These are phyloP conservation scores for Hemiprocne comata DNA, from an alignment of 2,113 vertebrate genomes.

Conservation along the genomic window DNA sequence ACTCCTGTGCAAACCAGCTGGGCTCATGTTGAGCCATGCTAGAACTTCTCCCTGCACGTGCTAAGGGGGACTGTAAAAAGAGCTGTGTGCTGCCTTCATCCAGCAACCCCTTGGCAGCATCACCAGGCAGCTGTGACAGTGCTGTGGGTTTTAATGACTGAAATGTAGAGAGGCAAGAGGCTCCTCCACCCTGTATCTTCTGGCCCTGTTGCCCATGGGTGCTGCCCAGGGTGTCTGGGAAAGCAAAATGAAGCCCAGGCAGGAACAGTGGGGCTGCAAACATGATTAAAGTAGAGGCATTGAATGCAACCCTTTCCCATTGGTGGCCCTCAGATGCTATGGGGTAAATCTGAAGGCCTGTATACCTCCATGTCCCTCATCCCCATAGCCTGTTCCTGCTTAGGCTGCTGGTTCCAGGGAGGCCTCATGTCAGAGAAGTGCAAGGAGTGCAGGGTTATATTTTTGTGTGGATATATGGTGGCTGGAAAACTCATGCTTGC, in stretches of 20 bases:
- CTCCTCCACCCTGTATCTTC: not conserved
- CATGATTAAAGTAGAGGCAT: no score
- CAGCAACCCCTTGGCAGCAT: not conserved
- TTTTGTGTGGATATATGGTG: not conserved
- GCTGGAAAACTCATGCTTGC: not conserved
- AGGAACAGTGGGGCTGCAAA: not conserved
- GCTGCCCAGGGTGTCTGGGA: not conserved
- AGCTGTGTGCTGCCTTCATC: not conserved
- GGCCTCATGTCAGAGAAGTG: fast-evolving
- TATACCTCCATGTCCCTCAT: fast-evolving
- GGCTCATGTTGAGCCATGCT: not conserved
- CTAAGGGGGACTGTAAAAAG: not conserved
- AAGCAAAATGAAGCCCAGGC: not conserved
- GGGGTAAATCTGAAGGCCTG: not conserved
- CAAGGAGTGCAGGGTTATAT: not conserved
- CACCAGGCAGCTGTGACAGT: not conserved
- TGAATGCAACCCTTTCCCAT: not conserved
- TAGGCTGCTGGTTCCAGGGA: not conserved
- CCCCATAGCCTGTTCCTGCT: not conserved
- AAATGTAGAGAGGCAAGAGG: not conserved
- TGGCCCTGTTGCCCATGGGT: fast-evolving
- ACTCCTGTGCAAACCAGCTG: not conserved
- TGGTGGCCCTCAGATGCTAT: fast-evolving
- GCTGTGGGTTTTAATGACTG: not conserved
- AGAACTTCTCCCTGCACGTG: not conserved